Conservation (phyloP, 2,113 vertebrate species). For the Archocentrus centrarchus region DNA sequence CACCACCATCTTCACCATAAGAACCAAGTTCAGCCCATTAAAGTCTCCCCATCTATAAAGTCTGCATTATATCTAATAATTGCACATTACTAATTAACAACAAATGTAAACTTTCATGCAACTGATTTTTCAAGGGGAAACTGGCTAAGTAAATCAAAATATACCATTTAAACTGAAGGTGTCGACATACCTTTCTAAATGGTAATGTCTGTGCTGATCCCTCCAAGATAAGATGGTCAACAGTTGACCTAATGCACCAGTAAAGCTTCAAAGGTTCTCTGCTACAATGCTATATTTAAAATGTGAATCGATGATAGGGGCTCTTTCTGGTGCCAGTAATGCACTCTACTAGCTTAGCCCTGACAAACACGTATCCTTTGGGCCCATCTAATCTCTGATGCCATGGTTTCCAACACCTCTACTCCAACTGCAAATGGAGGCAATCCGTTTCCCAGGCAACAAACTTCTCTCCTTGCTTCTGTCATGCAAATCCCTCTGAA, state of each 20-base stretch:
- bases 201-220: conserved; percentile 11
- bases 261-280: conserved; percentile 29
- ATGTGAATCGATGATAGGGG: conserved; percentile 31
- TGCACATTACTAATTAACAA: not conserved
- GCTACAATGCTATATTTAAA: conserved; percentile 26
- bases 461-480: conserved; percentile 73
- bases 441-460: conserved; percentile 81
- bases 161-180: not conserved
- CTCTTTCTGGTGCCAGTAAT: conserved; percentile 51
- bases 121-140: conserved; percentile 8
- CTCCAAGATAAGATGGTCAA: conserved; percentile 17
- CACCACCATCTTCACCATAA: not conserved
- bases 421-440: conserved; percentile 77
- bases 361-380: conserved; percentile 67
- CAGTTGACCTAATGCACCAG: conserved; percentile 26
- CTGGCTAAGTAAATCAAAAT: not conserved
- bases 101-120: not conserved
- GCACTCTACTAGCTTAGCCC: conserved; percentile 48
- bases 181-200: not conserved
- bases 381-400: conserved; percentile 70
- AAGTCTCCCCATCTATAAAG: not conserved
- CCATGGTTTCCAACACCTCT: conserved; percentile 77
- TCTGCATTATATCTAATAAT: not conserved
- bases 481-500: conserved; percentile 78
- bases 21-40: not conserved